phyloP scores from a whole-genome alignment of 2,888 invertebrate species.

The Hyles lineata region DNA sequence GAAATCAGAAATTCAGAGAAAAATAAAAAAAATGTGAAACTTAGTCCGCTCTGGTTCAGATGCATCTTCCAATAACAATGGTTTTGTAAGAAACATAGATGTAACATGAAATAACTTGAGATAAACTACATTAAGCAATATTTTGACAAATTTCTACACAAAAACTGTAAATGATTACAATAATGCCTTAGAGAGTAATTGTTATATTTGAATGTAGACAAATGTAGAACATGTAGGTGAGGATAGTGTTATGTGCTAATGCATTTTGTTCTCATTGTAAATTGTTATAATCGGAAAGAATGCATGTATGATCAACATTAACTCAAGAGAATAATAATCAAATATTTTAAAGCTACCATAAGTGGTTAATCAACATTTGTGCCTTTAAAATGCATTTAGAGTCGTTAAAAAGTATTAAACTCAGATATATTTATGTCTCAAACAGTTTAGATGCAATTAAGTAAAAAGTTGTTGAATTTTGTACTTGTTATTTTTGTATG shows the following conservation, averaged over 20 bases:
- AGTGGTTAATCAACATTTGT: neutral
- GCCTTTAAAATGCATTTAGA: too few relatives aligned
- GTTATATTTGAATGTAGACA: conserved; percentile 1
- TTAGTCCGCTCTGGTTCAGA: neutral
- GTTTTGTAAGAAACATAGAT: conserved; percentile 15
- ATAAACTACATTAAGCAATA: neutral
- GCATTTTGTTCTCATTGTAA: neutral
- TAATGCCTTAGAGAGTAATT: neutral
- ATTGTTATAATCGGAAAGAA: neutral
- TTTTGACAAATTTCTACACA: conserved; percentile 12
- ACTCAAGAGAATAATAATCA: neutral
- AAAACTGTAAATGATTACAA: conserved; percentile 11
- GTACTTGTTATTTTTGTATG: neutral
- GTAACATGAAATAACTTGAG: neutral
- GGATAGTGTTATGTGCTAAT: neutral
- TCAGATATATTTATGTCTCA: too few relatives aligned
- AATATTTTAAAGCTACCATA: neutral
- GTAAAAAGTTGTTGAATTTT: neutral
- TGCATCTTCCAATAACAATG: conserved; percentile 12
- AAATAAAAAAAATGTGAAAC: neutral
- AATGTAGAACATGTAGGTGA: neutral
- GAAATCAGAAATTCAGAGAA: neutral
- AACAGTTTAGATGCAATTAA: too few relatives aligned
- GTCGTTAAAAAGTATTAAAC: too few relatives aligned
- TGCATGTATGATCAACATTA: neutral